A percentile compares a stretch with the other conserved stretches of the same genome.
Conservation (phyloP, 2,888 invertebrate species). For the Elmis aenea region DNA sequence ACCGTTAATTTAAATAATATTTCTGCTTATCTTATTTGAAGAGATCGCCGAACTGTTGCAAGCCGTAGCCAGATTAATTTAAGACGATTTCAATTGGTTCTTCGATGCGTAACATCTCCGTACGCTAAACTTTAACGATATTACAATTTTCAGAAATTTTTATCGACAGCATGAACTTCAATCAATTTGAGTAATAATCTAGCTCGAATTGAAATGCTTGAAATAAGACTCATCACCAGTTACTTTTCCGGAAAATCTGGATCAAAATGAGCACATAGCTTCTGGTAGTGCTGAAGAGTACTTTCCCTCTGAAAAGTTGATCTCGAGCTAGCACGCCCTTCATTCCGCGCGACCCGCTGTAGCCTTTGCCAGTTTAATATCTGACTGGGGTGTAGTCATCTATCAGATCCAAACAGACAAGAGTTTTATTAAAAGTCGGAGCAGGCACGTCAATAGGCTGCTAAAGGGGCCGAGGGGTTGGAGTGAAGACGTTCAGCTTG, state of each 20-base stretch:
- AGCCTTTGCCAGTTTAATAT: conserved; percentile 45
- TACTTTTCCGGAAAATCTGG: conserved; percentile 10
- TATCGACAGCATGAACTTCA: too few relatives aligned
- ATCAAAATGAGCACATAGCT: conserved; percentile 13
- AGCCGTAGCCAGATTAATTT: too few relatives aligned
- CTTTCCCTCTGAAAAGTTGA: conserved; percentile 37
- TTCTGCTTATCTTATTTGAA: too few relatives aligned
- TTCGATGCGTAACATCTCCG: too few relatives aligned
- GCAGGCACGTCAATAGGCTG: conserved; percentile 46
- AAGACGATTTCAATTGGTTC: too few relatives aligned
- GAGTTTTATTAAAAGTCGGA: conserved; percentile 54
- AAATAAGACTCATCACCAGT: too few relatives aligned
- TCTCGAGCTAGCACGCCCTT: conserved; percentile 32
- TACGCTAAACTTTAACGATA: too few relatives aligned
- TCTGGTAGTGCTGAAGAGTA: conserved; percentile 28
- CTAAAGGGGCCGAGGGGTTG: conserved; percentile 24
- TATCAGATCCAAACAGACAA: conserved; percentile 54
- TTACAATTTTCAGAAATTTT: too few relatives aligned
- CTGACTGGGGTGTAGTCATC: conserved; percentile 52
- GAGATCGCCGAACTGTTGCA: too few relatives aligned
- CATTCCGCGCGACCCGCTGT: conserved; percentile 19
- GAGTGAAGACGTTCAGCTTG: conserved; percentile 15
- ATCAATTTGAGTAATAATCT: too few relatives aligned
- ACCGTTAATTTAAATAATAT: too few relatives aligned
- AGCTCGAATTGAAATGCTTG: too few relatives aligned